Percentiles rank a stretch among this genome's conserved stretches.
Evolutionary conservation across 2,888 invertebrate species (phyloP).

Genomic region (Limnephilus auricula): DNA sequence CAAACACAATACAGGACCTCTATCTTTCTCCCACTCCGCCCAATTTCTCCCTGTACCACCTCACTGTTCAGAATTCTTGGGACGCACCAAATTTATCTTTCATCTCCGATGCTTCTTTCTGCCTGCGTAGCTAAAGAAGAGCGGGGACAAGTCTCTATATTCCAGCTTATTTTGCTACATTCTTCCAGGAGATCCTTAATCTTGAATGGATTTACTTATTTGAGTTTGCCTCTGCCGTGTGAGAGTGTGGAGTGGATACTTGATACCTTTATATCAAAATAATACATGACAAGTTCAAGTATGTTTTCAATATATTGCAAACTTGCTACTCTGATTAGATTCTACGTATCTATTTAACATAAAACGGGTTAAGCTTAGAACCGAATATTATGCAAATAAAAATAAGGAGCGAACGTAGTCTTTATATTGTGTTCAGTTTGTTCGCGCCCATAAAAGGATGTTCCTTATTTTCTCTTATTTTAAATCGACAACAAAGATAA

Average conservation of each 20-base stretch:
- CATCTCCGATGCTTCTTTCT: conserved; percentile 64
- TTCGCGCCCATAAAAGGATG: too few species aligned
- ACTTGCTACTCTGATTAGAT: not conserved
- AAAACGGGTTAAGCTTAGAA: too few species aligned
- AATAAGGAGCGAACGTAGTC: too few species aligned
- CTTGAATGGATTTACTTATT: not conserved
- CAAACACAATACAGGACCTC: not conserved
- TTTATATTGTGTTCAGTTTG: too few species aligned
- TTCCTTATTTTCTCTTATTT: too few species aligned
- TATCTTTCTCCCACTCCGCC: not conserved
- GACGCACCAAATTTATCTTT: conserved; percentile 67
- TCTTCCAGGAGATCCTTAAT: conserved; percentile 21
- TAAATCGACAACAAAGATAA: too few species aligned
- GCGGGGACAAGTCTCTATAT: conserved; percentile 36
- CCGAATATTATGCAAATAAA: too few species aligned
- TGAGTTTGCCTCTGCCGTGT: not conserved
- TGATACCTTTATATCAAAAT: not conserved
- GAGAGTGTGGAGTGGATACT: not conserved
- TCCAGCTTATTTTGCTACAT: conserved; percentile 41
- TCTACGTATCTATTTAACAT: too few species aligned
- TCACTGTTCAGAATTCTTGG: conserved; percentile 65
- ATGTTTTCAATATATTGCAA: not conserved
- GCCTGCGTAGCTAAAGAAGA: conserved; percentile 52
- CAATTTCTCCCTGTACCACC: conserved; percentile 36
- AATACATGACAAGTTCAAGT: not conserved